Conservation (phyloP, 1,140 invertebrate genomes). For the Drosophila watanabei region DNA sequence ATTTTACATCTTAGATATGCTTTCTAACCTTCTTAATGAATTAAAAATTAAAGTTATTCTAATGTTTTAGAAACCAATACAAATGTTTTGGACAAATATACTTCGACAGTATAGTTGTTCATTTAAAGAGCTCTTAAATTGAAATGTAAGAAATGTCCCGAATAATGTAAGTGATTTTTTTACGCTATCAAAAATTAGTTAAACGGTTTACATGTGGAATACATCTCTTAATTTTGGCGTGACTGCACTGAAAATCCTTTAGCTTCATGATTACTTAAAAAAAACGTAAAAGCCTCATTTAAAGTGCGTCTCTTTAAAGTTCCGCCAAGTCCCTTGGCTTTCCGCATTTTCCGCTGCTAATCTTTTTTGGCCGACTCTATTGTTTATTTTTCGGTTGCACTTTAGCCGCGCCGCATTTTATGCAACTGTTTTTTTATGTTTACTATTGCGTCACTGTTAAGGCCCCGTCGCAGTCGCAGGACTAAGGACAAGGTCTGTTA, state of each 20-base stretch:
- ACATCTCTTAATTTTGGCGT: neutral
- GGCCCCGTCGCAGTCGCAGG: constrained; percentile 14
- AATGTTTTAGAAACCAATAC: neutral
- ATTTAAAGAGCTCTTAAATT: neutral
- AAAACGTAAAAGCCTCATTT: neutral
- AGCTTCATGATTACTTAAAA: neutral
- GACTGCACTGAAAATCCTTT: neutral
- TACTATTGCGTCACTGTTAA: constrained; percentile 17
- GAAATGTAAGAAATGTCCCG: neutral
- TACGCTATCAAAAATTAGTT: neutral
- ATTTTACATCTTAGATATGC: neutral
- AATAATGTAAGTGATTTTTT: neutral
- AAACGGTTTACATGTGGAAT: too few relatives aligned
- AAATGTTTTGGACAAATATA: too few relatives aligned
- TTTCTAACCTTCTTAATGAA: neutral
- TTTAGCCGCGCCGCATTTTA: constrained; percentile 34
- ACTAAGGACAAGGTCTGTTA: constrained; percentile 53
- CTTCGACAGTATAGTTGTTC: too few relatives aligned
- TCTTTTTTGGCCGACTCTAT: neutral
- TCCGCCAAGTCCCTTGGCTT: neutral
- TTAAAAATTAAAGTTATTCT: neutral
- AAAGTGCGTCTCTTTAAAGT: neutral
- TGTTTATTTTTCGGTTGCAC: constrained; percentile 52
- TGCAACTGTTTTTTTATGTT: constrained; percentile 49
- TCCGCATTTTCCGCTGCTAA: constrained; percentile 3